Conservation (phyloP, 2,113 vertebrate species). For the Puffinus mauretanicus region DNA sequence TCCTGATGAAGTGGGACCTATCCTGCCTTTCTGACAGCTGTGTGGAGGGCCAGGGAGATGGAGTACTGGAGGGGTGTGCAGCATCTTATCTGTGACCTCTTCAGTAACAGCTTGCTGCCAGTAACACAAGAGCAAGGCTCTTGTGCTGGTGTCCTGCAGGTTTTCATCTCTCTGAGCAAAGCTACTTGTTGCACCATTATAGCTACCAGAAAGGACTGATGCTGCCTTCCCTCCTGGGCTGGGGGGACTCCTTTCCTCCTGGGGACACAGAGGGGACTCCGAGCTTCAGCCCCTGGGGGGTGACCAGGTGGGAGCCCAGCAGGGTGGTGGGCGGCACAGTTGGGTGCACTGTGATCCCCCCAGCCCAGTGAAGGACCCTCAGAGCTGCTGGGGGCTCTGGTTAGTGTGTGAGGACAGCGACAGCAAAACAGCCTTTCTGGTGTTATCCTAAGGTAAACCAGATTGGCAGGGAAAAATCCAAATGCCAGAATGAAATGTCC, state of each 20-base stretch:
- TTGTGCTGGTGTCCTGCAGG: neutral
- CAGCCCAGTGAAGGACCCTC: neutral
- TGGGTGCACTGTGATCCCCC: neutral
- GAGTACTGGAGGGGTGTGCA: neutral
- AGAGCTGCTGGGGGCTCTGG: neutral
- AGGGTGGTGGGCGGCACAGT: neutral
- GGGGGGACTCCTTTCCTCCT: neutral
- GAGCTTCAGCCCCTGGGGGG: neutral
- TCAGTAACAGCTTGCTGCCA: neutral
- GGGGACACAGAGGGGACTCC: neutral
- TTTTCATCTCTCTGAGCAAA: neutral
- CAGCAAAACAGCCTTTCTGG: neutral
- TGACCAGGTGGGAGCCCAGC: neutral
- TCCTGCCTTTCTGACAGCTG: neutral
- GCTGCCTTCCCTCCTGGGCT: neutral
- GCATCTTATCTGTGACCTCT: neutral
- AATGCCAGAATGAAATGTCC: neutral
- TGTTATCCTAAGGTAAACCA: constrained; percentile 8
- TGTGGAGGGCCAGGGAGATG: neutral
- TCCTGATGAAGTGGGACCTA: neutral
- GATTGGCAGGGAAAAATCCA: neutral
- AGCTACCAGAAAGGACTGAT: neutral
- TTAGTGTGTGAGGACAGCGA: neutral
- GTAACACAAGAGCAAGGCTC: neutral
- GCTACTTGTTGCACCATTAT: neutral